A percentile compares a stretch with the other conserved stretches of the same genome.
Evolutionary conservation across 2,888 invertebrate genomes (phyloP).

Genomic region (Hoplodrina ambigua): DNA sequence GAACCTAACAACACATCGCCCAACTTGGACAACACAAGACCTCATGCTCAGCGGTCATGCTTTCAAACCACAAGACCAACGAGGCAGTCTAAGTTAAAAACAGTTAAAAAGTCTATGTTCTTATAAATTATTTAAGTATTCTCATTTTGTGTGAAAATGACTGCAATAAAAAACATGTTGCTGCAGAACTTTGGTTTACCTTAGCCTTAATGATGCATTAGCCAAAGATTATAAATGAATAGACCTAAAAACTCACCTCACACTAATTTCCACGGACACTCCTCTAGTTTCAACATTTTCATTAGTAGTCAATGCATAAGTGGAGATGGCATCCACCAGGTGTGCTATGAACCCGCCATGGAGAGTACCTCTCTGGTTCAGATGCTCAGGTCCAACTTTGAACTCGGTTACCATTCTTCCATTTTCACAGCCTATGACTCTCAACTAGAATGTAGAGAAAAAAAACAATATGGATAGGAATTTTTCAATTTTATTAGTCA

Average conservation of each 20-base stretch:
- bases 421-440: conserved; percentile 89
- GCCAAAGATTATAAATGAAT: not conserved
- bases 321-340: conserved; percentile 93
- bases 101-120: too few relatives aligned
- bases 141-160: too few relatives aligned
- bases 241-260: conserved; percentile 90
- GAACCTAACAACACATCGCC: too few relatives aligned
- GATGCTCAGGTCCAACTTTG: conserved; percentile 93
- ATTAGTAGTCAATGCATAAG: conserved; percentile 94
- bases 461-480: not conserved
- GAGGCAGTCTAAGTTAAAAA: too few relatives aligned
- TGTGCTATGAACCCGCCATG: conserved; percentile 97
- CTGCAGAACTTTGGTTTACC: not conserved
- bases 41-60: too few relatives aligned
- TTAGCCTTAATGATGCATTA: not conserved
- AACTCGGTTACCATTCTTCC: conserved; percentile 95
- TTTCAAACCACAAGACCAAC: too few relatives aligned
- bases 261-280: conserved; percentile 95
- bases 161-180: not conserved
- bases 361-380: conserved; percentile 93
- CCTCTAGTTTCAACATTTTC: conserved; percentile 92
- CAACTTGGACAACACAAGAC: too few relatives aligned
- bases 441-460: conserved; percentile 72
- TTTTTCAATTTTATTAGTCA: not conserved
- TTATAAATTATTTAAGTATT: too few relatives aligned